phyloP scores from a whole-genome alignment of 2,888 invertebrate genomes.

The Tryphoninae sp. region DNA sequence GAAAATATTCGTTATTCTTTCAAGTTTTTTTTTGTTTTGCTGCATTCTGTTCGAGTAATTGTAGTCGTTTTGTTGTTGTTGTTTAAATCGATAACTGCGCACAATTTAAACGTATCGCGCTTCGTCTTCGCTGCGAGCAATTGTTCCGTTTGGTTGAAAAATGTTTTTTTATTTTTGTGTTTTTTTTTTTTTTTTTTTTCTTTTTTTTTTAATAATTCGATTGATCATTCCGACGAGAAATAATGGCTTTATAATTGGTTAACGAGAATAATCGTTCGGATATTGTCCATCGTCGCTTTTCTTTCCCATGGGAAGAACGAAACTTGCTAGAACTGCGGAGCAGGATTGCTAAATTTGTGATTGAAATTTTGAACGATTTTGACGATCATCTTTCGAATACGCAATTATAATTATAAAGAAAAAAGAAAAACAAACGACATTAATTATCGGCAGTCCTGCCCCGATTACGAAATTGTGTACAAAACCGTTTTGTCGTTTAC shows the following conservation, averaged over 20 bases:
- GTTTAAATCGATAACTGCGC: not conserved
- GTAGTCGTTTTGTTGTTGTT: not conserved
- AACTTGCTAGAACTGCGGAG: not conserved
- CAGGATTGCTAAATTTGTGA: not conserved
- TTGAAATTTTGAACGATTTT: not conserved
- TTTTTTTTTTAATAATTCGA: not conserved
- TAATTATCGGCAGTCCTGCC: not conserved
- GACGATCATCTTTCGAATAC: not conserved
- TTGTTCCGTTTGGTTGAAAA: not conserved
- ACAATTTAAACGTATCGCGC: not conserved
- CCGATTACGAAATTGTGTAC: conserved; percentile 1
- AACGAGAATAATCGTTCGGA: not conserved
- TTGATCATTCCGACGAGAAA: not conserved
- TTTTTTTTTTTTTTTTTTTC: no score
- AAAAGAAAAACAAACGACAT: not conserved
- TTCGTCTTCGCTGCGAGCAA: not conserved
- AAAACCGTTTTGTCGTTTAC: conserved; percentile 10
- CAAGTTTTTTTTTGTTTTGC: not conserved
- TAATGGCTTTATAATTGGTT: not conserved
- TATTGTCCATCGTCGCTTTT: not conserved
- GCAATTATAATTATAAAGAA: not conserved
- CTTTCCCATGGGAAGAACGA: not conserved
- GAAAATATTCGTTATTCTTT: not conserved
- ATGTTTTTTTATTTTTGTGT: no score
- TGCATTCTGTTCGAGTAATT: not conserved